Evolutionary conservation across 2,797 vertebrate species (phyloP).

Genomic region (Chelidonichthys spinosus): DNA sequence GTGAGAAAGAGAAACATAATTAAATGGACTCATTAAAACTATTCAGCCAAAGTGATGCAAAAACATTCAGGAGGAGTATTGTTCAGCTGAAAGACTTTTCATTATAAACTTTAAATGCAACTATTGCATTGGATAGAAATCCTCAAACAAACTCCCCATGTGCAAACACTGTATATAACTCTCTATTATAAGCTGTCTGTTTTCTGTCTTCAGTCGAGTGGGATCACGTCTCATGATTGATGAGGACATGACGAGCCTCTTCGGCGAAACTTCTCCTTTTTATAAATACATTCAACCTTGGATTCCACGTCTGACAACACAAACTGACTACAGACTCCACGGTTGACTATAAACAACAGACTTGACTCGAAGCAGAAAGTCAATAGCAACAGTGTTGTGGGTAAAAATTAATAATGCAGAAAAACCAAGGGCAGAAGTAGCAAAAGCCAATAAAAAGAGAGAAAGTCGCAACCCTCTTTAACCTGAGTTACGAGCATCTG

Average conservation of each 20-base stretch:
- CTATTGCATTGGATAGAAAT: not conserved
- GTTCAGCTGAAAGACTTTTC: not conserved
- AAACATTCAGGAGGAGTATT: not conserved
- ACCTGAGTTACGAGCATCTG: constrained; percentile 43
- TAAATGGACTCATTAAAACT: not conserved
- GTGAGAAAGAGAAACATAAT: not conserved
- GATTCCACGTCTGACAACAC: constrained; percentile 15
- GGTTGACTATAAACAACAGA: not conserved
- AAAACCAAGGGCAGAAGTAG: constrained; percentile 10
- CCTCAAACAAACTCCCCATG: no score
- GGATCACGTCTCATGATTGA: not conserved
- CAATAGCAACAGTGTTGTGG: constrained; percentile 11
- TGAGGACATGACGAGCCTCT: not conserved
- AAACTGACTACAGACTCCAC: constrained; percentile 2
- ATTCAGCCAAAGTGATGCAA: not conserved
- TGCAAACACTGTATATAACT: no score
- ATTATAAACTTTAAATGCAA: not conserved
- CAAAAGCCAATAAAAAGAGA: not conserved
- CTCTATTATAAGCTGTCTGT: not conserved
- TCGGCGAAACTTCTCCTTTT: not conserved
- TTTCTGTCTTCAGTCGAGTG: not conserved
- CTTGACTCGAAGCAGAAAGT: constrained; percentile 21
- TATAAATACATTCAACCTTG: not conserved
- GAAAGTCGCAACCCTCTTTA: constrained; percentile 27
- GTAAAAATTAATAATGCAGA: constrained; percentile 34